Conservation (phyloP, 92 coral and sea anemone genomes). For the Micromussa lordhowensis region DNA sequence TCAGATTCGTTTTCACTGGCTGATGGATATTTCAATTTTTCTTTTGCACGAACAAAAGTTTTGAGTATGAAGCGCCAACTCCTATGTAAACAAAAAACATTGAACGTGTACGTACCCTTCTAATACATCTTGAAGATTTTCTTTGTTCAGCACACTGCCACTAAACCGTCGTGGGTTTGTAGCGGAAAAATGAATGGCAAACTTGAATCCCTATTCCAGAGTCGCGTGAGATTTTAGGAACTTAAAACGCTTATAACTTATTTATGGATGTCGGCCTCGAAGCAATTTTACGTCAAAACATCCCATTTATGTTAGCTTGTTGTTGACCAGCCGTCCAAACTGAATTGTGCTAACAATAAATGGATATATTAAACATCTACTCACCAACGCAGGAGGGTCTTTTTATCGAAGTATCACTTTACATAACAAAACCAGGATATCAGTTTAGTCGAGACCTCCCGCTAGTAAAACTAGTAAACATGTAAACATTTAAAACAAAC, state of each 20-base stretch:
- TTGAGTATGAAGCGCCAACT: background rate
- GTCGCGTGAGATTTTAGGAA: background rate
- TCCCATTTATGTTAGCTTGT: background rate
- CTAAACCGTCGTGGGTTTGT: background rate
- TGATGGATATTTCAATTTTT: background rate
- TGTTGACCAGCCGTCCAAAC: background rate
- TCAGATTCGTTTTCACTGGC: background rate
- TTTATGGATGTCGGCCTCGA: background rate
- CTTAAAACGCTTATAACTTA: background rate
- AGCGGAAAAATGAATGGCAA: background rate
- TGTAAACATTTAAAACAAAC: background rate
- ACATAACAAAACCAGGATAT: conserved; percentile 28
- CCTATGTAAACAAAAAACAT: background rate
- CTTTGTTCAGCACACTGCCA: background rate
- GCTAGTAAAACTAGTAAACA: background rate
- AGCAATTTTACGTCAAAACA: background rate
- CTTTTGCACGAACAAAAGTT: background rate
- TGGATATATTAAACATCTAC: background rate
- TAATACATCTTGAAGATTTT: background rate
- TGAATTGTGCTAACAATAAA: background rate
- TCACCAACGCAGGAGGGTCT: background rate
- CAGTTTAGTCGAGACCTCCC: background rate
- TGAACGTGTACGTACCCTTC: background rate
- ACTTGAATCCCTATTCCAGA: background rate
- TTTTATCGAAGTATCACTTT: conserved; percentile 25